Base-by-base conservation (phyloP, 2,888 invertebrate genomes). In the Melieria omissa region DNA sequence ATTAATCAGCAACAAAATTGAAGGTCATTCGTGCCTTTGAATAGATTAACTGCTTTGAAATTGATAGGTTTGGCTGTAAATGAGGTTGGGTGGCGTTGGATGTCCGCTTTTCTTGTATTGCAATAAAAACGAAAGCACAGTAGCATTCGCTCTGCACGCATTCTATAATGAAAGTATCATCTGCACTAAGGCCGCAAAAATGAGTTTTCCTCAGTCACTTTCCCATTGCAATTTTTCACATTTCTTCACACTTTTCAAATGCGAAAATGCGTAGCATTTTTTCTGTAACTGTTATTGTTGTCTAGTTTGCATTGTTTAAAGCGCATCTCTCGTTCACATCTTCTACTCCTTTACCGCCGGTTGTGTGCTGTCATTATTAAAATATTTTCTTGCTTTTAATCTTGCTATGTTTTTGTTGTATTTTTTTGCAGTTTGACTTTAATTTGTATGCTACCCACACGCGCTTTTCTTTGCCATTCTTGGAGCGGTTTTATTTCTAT, bases 121-220 rank as follows among this genome's bases (percentile, higher is more conserved):
- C 46, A 49, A 64, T 42, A 65, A 29, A 8, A 45, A 55, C 8
- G 57, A 42, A 58, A 57, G 16, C 42, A 5, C 41, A 41, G 42
- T 46, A 60, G 55, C 46, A 66, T 44, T 8, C 41, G 1, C 10
- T 14, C n/a, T 57, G 16, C 55, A 29, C 12, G 10, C 6, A 49
- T 14, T 12, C 64, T 1, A 41, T 49, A 9, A 52, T 42, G 45
- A 41, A 64, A 47, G 58, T 60, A 41, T 10, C 67, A 58, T 61
- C 46, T 58, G 49, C 57, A 65, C 52, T 29, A 29, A 29, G 29
- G 2, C 29, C 29, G 29, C 29, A 29, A 3, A 29, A 1, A 57
- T 46, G 52, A 65, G 47, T 60, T 70, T 69, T 47, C 60, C 64
- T 54, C 65, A 65, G 52, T 65, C 52, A 65, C 65, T 49, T 65